Conservation (phyloP, 2,888 invertebrate species). For the Phania funesta region DNA sequence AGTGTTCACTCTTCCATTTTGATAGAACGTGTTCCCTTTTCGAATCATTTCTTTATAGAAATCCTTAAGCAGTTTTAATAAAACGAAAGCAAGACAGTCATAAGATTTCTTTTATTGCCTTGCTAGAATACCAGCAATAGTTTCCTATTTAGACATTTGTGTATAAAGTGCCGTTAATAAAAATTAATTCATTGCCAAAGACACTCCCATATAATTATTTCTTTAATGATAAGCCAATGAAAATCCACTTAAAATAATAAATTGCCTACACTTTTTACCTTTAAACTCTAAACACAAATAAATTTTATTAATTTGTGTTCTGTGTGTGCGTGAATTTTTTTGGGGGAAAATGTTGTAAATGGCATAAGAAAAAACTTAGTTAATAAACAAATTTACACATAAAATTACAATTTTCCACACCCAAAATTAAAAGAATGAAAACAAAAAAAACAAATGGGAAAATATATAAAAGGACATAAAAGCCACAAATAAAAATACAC, state of each 20-base stretch:
- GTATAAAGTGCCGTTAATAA: conserved; percentile 47
- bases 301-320: conserved; percentile 70
- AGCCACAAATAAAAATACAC: conserved; percentile 73
- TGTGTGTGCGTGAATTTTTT: conserved; percentile 5
- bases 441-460: conserved; percentile 23
- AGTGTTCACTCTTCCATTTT: too few species aligned
- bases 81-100: not conserved
- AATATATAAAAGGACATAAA: conserved; percentile 60
- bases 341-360: conserved; percentile 32
- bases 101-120: not conserved
- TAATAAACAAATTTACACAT: conserved; percentile 79
- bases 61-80: not conserved
- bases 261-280: conserved; percentile 67
- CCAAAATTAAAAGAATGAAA: conserved; percentile 37
- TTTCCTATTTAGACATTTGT: not conserved
- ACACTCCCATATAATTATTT: conserved; percentile 65
- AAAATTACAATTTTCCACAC: conserved; percentile 73
- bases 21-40: too few species aligned
- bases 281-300: conserved; percentile 56
- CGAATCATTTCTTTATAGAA: too few species aligned
- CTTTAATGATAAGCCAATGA: conserved; percentile 68
- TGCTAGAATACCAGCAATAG: not conserved
- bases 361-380: conserved; percentile 67
- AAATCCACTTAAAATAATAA: conserved; percentile 71
- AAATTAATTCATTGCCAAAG: conserved; percentile 63